Base-by-base conservation (phyloP, 1,140 invertebrate genomes). In the Pomacea maculata region DNA sequence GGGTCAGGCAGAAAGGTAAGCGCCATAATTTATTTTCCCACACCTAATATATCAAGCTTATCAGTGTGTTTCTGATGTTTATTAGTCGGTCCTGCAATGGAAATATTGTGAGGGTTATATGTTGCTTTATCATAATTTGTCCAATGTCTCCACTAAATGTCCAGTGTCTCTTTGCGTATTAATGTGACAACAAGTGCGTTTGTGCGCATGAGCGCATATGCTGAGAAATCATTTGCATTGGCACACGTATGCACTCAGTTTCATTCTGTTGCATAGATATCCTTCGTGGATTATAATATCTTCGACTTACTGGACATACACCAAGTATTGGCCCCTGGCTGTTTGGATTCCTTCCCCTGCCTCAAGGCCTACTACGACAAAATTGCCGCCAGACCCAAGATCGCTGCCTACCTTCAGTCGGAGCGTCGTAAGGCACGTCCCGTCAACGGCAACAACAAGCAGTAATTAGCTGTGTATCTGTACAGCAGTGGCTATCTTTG, bases 291-390 rank as follows among this genome's bases (percentile, higher is more conserved):
- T 81, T 93, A 93, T 84, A 84, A 92, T 55, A 80, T 92, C 29
- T 93, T 93, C 86, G 93, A 93, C 79, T 81, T 91, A 10, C 81
- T 93, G 52, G 92, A 93, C 85, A 88, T 91, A 52, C 89, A 91
- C 64, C 78, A 84, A n/a, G 77, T 89, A 19, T 84, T 93, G 15
- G 86, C 89, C 52, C 88, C 92, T 15, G 86, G 84, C 25, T 91
- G 88, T 79, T 83, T 93, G 54, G 90, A 92, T 63, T 77, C 84
- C 5, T 91, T 89, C 71, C 87, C 88, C n/a, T 91, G 90, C 75
- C 85, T 93, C 61, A 88, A 90, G 57, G 90, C 89, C 25, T 93
- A 88, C 82, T 77, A 89, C 57, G 80, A 86, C 19, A 85, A 90
- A 1, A 85, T 89, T 55, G 73, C 78, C 25, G 73, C 79, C 7